These are phyloP conservation scores for Chelonoidis abingdonii DNA, from an alignment of 2,113 vertebrate genomes.

Conservation along the genomic window DNA sequence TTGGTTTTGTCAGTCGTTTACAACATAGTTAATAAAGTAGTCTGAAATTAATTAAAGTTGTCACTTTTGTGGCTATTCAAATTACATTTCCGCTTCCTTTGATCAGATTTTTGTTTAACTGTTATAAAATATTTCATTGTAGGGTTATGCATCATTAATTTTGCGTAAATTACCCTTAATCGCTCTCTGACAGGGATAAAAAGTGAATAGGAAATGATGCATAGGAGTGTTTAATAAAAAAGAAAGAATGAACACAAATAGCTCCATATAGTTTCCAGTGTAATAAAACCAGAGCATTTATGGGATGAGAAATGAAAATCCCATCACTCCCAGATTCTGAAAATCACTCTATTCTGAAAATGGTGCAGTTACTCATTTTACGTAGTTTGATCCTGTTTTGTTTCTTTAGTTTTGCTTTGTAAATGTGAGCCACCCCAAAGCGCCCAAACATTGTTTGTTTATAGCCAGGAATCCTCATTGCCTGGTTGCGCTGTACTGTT, in stretches of 20 bases:
- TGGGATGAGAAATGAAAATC: neutral
- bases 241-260: neutral
- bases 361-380: neutral
- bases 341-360: conserved; percentile 3
- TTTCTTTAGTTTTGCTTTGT: neutral
- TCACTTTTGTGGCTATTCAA: conserved; percentile 7
- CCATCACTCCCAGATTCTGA: neutral
- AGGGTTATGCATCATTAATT: conserved; percentile 6
- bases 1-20: neutral
- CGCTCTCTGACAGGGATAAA: neutral
- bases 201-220: neutral
- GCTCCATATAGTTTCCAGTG: neutral
- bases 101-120: neutral
- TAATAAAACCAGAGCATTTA: neutral
- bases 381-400: neutral
- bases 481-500: neutral
- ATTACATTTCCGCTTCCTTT: conserved; percentile 17
- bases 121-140: conserved; percentile 23
- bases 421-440: conserved; percentile 24
- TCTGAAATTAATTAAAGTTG: conserved; percentile 37
- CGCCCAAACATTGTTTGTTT: conserved; percentile 6
- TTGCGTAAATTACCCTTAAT: conserved; percentile 16
- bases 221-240: neutral
- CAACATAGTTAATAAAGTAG: neutral
- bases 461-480: conserved; percentile 1